Evolutionary conservation across 2,113 vertebrate species (phyloP).

Genomic region (Nipponia nippon): DNA sequence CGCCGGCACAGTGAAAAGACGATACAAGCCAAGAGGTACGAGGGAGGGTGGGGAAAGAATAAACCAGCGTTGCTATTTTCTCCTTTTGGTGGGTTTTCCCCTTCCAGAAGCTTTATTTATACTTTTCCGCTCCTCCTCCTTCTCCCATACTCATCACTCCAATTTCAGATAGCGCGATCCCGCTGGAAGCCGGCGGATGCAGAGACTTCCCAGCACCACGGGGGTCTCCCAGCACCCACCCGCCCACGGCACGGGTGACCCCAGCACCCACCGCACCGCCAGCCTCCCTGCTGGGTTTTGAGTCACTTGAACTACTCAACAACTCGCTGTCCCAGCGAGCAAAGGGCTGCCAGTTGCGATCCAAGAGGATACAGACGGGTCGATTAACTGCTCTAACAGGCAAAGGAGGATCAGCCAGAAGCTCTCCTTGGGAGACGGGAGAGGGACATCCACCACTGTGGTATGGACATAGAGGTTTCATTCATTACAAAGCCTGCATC

Average conservation of each 20-base stretch:
- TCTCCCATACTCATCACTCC: not conserved
- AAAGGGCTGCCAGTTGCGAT: not conserved
- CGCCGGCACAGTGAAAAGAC: not conserved
- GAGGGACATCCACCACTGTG: not conserved
- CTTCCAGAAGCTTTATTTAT: slow-evolving; percentile 11
- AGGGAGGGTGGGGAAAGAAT: slow-evolving; percentile 11
- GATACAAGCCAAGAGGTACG: not conserved
- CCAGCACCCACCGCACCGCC: not conserved
- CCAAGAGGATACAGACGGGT: fast-evolving
- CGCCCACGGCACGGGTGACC: fast-evolving
- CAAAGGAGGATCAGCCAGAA: not conserved
- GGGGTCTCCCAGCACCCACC: not conserved
- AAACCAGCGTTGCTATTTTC: not conserved
- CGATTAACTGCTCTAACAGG: not conserved
- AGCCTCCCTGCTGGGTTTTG: not conserved
- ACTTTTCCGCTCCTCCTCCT: not conserved
- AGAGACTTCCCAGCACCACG: fast-evolving
- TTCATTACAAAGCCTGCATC: not conserved
- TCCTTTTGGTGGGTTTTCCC: not conserved
- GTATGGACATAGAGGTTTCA: not conserved
- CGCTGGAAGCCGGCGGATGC: fast-evolving
- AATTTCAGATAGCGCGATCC: not conserved
- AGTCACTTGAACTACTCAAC: not conserved
- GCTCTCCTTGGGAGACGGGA: not conserved
- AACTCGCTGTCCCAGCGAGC: not conserved